Base-by-base conservation (phyloP, 2,888 invertebrate genomes). In the Pecten maximus region DNA sequence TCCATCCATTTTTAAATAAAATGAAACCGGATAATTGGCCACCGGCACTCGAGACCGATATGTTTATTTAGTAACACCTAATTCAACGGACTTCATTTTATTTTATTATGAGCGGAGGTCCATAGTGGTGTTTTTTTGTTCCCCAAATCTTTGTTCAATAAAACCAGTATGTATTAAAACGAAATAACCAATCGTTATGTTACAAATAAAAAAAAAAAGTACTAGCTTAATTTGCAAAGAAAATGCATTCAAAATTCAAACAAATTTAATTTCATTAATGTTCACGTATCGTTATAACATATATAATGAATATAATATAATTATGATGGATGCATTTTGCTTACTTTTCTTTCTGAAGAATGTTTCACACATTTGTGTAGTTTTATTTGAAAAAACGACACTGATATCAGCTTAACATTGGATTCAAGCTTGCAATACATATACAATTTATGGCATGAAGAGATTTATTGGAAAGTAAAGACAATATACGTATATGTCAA, bases 21-120 rank as follows among this genome's bases (percentile, higher is more conserved):
- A 74, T 74, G 74, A 74, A 74, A 74, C 74, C 74, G 74, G 74
- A 74, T 74, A 74, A 74, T 74, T 74, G 74, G 74, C 74, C 74
- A 74, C 74, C 74, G 74, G 74, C 74, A 74, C 74, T 74, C 74
- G 74, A 74, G 74, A 23, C 74, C 28, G 74, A 74, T 74, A 74
- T 74, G 74, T 74, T 74, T 74, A 74, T 74, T 74, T 74, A 74
- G 74, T 35, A 35, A 74, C 74, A 74, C 74, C 74, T 74, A 74
- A 74, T 74, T 74, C 74, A 74, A 74, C 74, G 74, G 35, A 74
- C 74, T 35, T 74, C 35, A 74, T 10, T 28, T 74, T 10, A 74
- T 74, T 74, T 12, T 74, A 28, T 3, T 74, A 74, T 23, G 35
- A 6, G 28, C 23, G 74, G 74, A 74, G 74, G 74, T 28, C 16